phyloP scores from a whole-genome alignment of 2,888 invertebrate species.

The Platynereis dumerilii region DNA sequence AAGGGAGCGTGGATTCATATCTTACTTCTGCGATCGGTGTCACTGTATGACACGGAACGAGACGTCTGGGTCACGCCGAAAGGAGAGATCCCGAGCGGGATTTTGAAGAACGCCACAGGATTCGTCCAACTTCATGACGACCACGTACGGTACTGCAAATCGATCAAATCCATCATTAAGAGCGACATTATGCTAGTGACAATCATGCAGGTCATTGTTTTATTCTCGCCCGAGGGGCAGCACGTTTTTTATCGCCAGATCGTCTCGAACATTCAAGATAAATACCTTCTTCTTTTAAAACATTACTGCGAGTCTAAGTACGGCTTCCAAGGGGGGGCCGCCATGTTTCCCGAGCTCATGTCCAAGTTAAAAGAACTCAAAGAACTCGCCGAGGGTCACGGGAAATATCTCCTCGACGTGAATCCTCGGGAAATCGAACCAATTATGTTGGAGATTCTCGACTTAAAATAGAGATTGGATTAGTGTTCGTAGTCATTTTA shows the following conservation, averaged over 20 bases:
- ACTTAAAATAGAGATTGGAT: conserved; percentile 67
- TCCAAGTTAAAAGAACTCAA: conserved; percentile 89
- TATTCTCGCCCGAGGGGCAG: conserved; percentile 85
- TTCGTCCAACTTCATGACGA: conserved; percentile 54
- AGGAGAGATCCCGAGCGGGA: conserved; percentile 82
- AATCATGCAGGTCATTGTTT: conserved; percentile 86
- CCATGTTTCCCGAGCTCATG: conserved; percentile 68
- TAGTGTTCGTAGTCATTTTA: too few species aligned
- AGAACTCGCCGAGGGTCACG: conserved; percentile 87
- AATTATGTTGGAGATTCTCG: conserved; percentile 91
- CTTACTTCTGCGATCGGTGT: conserved; percentile 87
- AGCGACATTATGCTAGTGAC: conserved; percentile 88
- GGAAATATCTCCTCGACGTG: conserved; percentile 88
- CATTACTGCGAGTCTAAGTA: conserved; percentile 60
- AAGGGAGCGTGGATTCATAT: conserved; percentile 71
- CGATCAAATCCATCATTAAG: conserved; percentile 66
- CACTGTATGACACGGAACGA: conserved; percentile 87
- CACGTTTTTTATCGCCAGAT: conserved; percentile 66
- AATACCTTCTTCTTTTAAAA: conserved; percentile 65
- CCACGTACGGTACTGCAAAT: conserved; percentile 57
- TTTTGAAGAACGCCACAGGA: conserved; percentile 84
- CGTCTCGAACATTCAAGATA: conserved; percentile 58
- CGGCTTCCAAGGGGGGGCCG: conserved; percentile 47
- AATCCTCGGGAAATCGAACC: conserved; percentile 92
- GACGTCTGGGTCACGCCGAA: conserved; percentile 80